Conservation (phyloP, 2,888 invertebrate species). For the Crossocerus cetratus region DNA sequence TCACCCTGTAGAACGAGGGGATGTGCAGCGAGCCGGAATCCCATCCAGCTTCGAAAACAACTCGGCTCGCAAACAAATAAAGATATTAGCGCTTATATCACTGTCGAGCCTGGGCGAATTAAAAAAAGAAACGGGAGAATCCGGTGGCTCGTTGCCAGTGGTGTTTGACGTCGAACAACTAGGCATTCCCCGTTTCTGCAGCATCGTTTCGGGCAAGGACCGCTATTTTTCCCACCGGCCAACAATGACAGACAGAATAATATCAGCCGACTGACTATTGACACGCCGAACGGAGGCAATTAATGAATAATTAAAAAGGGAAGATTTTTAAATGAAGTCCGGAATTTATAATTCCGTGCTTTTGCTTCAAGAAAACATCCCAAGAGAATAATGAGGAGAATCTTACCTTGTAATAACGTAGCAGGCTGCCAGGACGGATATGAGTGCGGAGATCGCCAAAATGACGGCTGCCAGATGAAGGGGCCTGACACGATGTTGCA, state of each 20-base stretch:
- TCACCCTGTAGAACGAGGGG: no score
- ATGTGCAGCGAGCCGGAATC: no score
- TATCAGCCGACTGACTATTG: not conserved
- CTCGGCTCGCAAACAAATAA: not conserved
- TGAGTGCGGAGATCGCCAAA: constrained; percentile 64
- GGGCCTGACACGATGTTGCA: constrained; percentile 48
- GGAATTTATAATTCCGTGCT: no score
- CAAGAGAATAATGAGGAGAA: constrained; percentile 21
- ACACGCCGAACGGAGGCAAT: no score
- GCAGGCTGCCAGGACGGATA: constrained; percentile 68
- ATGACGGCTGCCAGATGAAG: constrained; percentile 65
- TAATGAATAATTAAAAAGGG: no score
- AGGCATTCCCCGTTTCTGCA: not conserved
- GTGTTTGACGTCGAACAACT: not conserved
- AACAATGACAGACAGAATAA: constrained; percentile 1
- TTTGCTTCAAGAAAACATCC: no score
- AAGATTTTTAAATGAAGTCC: no score
- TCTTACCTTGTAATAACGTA: constrained; percentile 69
- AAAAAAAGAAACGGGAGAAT: constrained; percentile 3
- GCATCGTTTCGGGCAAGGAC: not conserved
- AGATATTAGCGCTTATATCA: constrained; percentile 2
- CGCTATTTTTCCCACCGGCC: not conserved
- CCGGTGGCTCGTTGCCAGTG: not conserved
- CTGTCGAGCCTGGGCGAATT: constrained; percentile 1
- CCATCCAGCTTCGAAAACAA: not conserved